Conservation (phyloP, 1,140 invertebrate species). For the Anoplolepis gracilipes region DNA sequence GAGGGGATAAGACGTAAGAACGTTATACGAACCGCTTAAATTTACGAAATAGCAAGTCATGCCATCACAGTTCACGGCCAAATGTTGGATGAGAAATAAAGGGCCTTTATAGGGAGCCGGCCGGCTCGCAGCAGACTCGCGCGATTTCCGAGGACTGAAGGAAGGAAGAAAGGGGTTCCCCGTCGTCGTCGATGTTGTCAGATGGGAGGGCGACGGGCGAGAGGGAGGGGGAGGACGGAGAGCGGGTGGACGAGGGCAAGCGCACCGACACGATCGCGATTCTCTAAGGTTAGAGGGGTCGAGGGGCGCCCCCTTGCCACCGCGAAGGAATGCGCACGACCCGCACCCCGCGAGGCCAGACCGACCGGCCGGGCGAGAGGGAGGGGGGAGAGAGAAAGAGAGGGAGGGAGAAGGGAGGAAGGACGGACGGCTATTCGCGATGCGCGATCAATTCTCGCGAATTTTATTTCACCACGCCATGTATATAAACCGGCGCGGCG, state of each 20-base stretch:
- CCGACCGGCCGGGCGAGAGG: neutral
- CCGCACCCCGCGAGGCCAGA: conserved; percentile 45
- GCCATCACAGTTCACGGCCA: conserved; percentile 69
- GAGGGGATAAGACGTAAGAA: no score
- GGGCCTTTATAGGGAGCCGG: neutral
- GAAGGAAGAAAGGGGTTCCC: conserved; percentile 59
- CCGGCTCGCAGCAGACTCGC: conserved; percentile 18
- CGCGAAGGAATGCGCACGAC: conserved; percentile 76
- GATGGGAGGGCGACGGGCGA: neutral
- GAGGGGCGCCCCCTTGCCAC: conserved; percentile 51
- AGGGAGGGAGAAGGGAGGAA: neutral
- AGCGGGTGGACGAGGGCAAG: conserved; percentile 40
- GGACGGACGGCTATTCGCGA: conserved; percentile 62
- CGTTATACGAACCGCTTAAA: conserved; percentile 75
- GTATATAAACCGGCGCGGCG: conserved; percentile 53
- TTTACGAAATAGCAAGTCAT: conserved; percentile 79
- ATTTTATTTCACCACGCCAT: conserved; percentile 78
- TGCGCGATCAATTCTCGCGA: conserved; percentile 78
- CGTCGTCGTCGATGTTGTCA: neutral
- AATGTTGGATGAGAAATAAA: conserved; percentile 52
- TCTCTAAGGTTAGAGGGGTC: conserved; percentile 77
- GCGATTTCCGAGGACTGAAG: conserved; percentile 44
- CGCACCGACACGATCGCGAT: conserved; percentile 34
- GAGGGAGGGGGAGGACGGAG: neutral
- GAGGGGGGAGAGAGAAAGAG: no score